Percentiles rank a stretch among this genome's conserved stretches.
phyloP scores from a whole-genome alignment of 2,797 vertebrate species.

The Dermochelys coriacea region DNA sequence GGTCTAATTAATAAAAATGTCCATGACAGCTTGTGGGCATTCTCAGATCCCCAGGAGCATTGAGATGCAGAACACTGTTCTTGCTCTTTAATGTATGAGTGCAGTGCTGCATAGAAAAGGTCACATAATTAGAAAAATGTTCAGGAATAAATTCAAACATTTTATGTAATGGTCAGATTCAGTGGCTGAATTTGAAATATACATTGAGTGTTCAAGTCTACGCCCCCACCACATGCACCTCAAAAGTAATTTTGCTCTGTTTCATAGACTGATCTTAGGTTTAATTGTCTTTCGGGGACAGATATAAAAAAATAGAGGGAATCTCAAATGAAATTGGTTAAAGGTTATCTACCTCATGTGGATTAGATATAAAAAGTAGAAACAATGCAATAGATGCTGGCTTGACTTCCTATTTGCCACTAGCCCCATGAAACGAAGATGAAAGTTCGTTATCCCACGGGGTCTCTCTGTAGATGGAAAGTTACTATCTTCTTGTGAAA shows the following conservation, averaged over 20 bases:
- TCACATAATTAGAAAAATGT: background rate
- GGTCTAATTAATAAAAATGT: slow-evolving; percentile 19
- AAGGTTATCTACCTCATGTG: background rate
- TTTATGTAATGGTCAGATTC: background rate
- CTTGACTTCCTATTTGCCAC: background rate
- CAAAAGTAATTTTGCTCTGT: background rate
- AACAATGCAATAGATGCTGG: fast-evolving
- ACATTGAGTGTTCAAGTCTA: background rate
- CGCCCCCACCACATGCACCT: background rate
- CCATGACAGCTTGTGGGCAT: background rate
- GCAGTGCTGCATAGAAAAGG: slow-evolving; percentile 5
- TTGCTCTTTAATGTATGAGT: background rate
- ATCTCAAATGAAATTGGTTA: background rate
- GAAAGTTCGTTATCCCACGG: background rate
- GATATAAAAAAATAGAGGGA: background rate
- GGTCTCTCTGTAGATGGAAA: background rate
- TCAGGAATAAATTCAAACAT: background rate
- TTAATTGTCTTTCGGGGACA: background rate
- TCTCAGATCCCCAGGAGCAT: background rate
- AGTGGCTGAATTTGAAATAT: background rate
- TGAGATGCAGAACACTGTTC: background rate
- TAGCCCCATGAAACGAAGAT: background rate
- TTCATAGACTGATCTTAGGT: background rate
- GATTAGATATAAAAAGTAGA: background rate
- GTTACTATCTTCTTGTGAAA: background rate